Conservation (phyloP, 2,797 vertebrate species). For the Labroides dimidiatus region DNA sequence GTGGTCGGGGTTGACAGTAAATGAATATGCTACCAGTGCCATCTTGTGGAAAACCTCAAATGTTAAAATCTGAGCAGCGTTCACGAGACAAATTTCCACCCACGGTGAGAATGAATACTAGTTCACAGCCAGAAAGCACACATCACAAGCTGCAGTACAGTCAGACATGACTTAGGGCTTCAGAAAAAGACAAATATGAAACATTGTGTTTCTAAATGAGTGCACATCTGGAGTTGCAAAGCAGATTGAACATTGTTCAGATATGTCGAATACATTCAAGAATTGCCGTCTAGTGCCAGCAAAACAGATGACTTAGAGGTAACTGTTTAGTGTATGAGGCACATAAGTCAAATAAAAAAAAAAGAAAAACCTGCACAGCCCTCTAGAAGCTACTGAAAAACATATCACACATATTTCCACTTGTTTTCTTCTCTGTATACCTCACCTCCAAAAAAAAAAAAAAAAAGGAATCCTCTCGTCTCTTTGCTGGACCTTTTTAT, state of each 20-base stretch:
- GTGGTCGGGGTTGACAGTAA: background rate
- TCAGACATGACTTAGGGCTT: conserved; percentile 25
- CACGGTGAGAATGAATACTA: conserved; percentile 11
- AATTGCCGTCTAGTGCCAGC: conserved; percentile 19
- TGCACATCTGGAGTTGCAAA: conserved; percentile 11
- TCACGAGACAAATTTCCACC: conserved; percentile 14
- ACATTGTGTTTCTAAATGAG: background rate
- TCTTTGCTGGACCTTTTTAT: conserved; percentile 12
- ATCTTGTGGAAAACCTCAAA: conserved; percentile 3
- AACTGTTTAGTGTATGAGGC: conserved; percentile 69
- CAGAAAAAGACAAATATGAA: background rate
- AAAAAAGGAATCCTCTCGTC: background rate
- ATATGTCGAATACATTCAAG: conserved; percentile 22
- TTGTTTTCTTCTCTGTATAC: background rate
- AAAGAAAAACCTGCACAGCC: conserved; percentile 23
- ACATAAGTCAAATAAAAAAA: conserved; percentile 46
- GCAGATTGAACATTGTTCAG: conserved; percentile 15
- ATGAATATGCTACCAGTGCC: background rate
- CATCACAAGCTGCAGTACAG: conserved; percentile 36
- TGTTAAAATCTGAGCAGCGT: conserved; percentile 18
- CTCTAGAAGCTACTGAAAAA: conserved; percentile 22
- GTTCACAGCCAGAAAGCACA: conserved; percentile 35
- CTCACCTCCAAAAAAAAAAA: background rate
- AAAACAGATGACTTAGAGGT: conserved; percentile 53
- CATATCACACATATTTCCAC: conserved; percentile 8